These are phyloP conservation scores for Epizoanthus scotinus DNA, from an alignment of 92 coral and sea anemone genomes.

Conservation along the genomic window DNA sequence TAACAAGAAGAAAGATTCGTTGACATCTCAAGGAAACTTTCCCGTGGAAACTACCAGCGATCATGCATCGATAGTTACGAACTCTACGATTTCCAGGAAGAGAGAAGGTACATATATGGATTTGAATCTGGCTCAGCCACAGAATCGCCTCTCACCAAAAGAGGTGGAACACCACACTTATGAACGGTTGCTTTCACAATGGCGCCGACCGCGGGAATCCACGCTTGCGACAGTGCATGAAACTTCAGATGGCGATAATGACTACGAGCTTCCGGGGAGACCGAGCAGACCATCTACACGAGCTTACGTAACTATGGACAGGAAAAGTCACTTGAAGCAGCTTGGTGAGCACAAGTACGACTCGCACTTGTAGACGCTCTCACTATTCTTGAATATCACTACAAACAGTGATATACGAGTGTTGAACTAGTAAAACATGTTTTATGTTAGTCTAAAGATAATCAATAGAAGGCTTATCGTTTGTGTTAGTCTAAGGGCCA, in stretches of 20 bases:
- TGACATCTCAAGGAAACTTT: not conserved
- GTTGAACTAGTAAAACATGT: too few relatives aligned
- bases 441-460: too few relatives aligned
- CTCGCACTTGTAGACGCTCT: too few relatives aligned
- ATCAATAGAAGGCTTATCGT: too few relatives aligned
- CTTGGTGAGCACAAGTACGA: not conserved
- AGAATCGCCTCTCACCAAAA: not conserved
- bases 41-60: not conserved
- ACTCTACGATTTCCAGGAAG: not conserved
- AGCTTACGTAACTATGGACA: conserved; percentile 10
- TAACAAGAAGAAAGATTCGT: not conserved
- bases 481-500: too few relatives aligned
- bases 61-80: not conserved
- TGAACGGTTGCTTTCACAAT: conserved; percentile 10
- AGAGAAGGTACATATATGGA: not conserved
- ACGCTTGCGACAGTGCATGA: conserved; percentile 1
- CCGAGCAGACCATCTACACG: not conserved
- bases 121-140: not conserved
- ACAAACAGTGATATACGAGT: not conserved
- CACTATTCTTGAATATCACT: too few relatives aligned
- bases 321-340: not conserved
- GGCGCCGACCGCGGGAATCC: not conserved
- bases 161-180: not conserved
- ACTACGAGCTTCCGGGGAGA: not conserved
- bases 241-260: not conserved